Conservation (phyloP, 2,888 invertebrate genomes). For the Ichneumoninae sp. region DNA sequence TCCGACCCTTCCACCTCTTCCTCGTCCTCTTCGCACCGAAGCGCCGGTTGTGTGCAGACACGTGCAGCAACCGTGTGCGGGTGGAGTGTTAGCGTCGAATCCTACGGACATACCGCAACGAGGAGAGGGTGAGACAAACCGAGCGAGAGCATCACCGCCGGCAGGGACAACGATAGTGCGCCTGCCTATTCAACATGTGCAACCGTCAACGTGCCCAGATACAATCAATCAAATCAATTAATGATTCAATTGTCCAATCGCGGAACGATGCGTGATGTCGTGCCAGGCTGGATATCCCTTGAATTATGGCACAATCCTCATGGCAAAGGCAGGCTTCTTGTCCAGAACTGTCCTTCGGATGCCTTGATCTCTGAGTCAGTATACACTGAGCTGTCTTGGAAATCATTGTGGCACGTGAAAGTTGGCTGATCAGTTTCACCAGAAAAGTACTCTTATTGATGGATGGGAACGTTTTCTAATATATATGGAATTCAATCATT, state of each 20-base stretch:
- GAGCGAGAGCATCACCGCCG: constrained; percentile 27
- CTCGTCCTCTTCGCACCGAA: constrained; percentile 52
- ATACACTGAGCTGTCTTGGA: background rate
- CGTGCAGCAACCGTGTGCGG: constrained; percentile 65
- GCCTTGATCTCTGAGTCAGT: background rate
- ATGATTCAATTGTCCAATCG: constrained; percentile 80
- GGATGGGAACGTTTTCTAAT: background rate
- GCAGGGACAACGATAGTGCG: constrained; percentile 71
- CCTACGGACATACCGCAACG: constrained; percentile 77
- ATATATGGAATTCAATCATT: constrained; percentile 37
- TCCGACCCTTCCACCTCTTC: constrained; percentile 58
- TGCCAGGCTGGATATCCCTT: constrained; percentile 32
- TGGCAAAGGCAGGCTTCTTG: background rate
- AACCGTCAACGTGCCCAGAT: constrained; percentile 81
- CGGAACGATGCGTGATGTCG: constrained; percentile 68
- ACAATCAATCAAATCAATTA: constrained; percentile 83
- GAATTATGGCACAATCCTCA: constrained; percentile 32
- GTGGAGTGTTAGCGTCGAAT: constrained; percentile 75
- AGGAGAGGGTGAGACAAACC: background rate
- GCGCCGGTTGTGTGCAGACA: constrained; percentile 69
- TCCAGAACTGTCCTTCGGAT: constrained; percentile 28
- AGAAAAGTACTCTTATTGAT: constrained; percentile 10
- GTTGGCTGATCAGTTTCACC: constrained; percentile 12
- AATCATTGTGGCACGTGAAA: background rate
- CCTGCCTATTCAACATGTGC: constrained; percentile 82